Base-by-base conservation (phyloP, 2,888 invertebrate genomes). In the Thera obeliscata region DNA sequence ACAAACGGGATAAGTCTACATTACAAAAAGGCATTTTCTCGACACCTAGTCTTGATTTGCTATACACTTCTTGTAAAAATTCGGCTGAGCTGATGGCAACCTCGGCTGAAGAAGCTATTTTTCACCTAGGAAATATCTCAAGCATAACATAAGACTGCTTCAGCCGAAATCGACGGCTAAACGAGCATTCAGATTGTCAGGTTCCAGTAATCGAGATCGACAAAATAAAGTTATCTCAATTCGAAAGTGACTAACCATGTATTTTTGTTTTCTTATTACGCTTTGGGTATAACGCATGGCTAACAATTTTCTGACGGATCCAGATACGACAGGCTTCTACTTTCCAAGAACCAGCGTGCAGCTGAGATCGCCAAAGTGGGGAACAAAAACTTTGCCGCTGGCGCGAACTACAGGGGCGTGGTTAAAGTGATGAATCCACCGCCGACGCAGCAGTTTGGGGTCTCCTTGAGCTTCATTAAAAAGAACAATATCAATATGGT, bases 391-490 rank as follows among this genome's bases (percentile, higher is more conserved):
- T 52, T 66, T 1, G 72, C 74, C 2, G 75, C 72, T 0, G 77
- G 77, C 5, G 60, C 74, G 0, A 74, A 74, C 52, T 69, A 68
- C 11, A 67, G 66, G 0, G 78, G 74, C 0, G 76, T 76, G 48
- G 71, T 72, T 2, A 84, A 82, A 11, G 74, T 56, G 35, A 41
- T 88, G 1, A 83, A 84, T 0, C 88, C 94, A 49, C 90, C 87
- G 56, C 94, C 95, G 50, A 98, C 98, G 5, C 98, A 98, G 85
- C 99, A 99, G 91, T 99, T 99, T 90, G 98, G 99, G 38, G 99
- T 99, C 1, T 96, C 98, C 2, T 94, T 99, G 66, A 96, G 97
- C 82, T 98, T 97, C 87, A 98, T 99, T 71, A 97, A 97, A 84
- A 96, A 97, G 71, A 96, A 98, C 86, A 97, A 98, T 85, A 89